Percentiles rank a stretch among this genome's conserved stretches.
Conservation (phyloP, 37 sponge, comb jelly and placozoan species). For the Halichondria panicea region DNA sequence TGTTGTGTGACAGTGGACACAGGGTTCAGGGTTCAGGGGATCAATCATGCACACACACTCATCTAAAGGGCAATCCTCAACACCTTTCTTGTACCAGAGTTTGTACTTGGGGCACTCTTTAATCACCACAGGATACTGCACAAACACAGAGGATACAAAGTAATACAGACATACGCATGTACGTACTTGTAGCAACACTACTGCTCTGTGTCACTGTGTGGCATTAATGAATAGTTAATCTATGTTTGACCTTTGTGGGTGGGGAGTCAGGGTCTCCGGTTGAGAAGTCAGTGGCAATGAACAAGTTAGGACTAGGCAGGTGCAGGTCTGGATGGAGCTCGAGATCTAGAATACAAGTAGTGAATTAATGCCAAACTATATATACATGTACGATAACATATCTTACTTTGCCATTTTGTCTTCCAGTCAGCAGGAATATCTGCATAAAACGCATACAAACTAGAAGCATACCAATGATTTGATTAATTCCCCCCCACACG, state of each 20-base stretch:
- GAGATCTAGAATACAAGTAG: constrained; percentile 11
- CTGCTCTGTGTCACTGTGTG: neutral
- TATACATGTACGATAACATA: neutral
- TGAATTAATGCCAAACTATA: neutral
- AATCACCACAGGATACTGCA: constrained; percentile 43
- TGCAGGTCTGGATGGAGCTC: constrained; percentile 14
- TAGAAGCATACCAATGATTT: neutral
- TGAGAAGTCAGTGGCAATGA: constrained; percentile 66
- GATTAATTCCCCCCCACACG: too few relatives aligned
- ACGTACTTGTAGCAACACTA: too few relatives aligned
- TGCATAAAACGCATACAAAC: neutral
- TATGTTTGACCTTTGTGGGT: neutral
- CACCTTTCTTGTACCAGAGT: constrained; percentile 56
- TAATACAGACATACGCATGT: too few relatives aligned
- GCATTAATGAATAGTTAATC: neutral
- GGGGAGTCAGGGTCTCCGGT: constrained; percentile 15
- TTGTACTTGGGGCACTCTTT: constrained; percentile 31
- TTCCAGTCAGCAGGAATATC: constrained; percentile 47
- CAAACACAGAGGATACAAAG: too few relatives aligned
- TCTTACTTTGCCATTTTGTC: constrained; percentile 1
- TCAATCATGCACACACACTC: too few relatives aligned
- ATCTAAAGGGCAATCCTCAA: constrained; percentile 26
- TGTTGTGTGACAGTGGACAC: neutral
- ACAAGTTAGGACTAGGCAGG: constrained; percentile 45
- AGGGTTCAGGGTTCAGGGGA: neutral